phyloP scores from a whole-genome alignment of 2,113 vertebrate genomes.

The Periophthalmus modestus region DNA sequence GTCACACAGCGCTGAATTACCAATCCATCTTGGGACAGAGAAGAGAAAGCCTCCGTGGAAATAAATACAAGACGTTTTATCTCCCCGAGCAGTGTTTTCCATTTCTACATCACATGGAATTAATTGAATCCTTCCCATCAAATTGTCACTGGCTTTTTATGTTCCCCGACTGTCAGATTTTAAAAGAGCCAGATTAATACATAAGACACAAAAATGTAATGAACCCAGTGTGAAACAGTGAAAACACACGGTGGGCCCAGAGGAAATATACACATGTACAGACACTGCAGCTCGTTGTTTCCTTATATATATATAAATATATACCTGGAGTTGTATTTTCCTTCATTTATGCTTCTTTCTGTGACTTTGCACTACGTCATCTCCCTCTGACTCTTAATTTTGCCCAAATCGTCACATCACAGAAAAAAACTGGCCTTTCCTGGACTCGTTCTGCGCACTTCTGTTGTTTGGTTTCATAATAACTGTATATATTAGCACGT shows the following conservation, averaged over 20 bases:
- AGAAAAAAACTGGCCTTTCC: too few relatives aligned
- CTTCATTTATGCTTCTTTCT: neutral
- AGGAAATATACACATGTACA: neutral
- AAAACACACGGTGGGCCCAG: neutral
- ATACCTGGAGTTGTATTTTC: neutral
- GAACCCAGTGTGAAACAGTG: neutral
- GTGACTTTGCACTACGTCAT: neutral
- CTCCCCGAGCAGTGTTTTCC: neutral
- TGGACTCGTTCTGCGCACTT: too few relatives aligned
- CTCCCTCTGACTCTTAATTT: too few relatives aligned
- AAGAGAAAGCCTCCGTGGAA: slow-evolving; percentile 7
- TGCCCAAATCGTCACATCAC: too few relatives aligned
- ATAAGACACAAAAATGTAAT: slow-evolving; percentile 19
- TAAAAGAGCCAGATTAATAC: neutral
- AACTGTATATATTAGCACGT: neutral
- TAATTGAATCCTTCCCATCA: slow-evolving; percentile 9
- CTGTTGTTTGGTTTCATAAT: neutral
- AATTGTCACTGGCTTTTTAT: neutral
- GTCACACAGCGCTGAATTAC: slow-evolving; percentile 32
- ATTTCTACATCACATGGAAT: neutral
- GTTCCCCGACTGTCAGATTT: slow-evolving; percentile 14
- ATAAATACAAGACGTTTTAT: slow-evolving; percentile 10
- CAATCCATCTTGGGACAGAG: slow-evolving; percentile 24
- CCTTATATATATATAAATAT: too few relatives aligned
- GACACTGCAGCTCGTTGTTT: neutral